phyloP scores from a whole-genome alignment of 2,888 invertebrate genomes.

The Oscheius sp. region DNA sequence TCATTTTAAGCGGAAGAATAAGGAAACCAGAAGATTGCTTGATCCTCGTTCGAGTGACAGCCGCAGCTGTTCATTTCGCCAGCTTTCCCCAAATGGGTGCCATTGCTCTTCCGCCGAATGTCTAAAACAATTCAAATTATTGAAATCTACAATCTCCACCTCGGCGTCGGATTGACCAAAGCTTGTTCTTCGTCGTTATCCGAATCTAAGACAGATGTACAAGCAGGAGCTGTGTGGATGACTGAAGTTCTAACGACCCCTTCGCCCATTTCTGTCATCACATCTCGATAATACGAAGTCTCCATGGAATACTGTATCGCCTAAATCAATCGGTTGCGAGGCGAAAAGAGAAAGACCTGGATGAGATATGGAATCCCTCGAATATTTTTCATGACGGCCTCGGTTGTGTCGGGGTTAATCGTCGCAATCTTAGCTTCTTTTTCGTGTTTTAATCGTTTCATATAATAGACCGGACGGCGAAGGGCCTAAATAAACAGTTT shows the following conservation, averaged over 20 bases:
- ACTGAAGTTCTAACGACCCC: constrained; percentile 63
- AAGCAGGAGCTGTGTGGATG: constrained; percentile 67
- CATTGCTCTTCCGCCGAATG: constrained; percentile 65
- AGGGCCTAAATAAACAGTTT: constrained; percentile 11
- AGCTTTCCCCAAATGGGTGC: constrained; percentile 60
- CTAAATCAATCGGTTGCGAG: constrained; percentile 30
- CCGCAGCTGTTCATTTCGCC: constrained; percentile 66
- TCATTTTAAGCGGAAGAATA: too few relatives aligned
- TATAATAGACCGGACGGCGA: constrained; percentile 15
- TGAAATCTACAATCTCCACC: constrained; percentile 27
- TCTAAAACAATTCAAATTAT: constrained; percentile 32
- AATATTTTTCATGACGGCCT: constrained; percentile 64
- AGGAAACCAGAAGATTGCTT: constrained; percentile 39
- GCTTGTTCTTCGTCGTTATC: constrained; percentile 51
- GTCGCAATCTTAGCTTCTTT: constrained; percentile 39
- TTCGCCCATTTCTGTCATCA: constrained; percentile 63
- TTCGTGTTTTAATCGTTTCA: constrained; percentile 33
- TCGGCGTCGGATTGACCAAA: constrained; percentile 37
- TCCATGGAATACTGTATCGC: constrained; percentile 68
- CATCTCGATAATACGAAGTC: constrained; percentile 55
- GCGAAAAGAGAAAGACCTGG: constrained; percentile 45
- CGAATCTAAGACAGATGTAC: constrained; percentile 62
- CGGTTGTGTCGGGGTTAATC: constrained; percentile 59
- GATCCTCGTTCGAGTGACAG: constrained; percentile 59
- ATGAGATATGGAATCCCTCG: constrained; percentile 66